Conservation (phyloP, 2,797 vertebrate species). For the Cossypha caffra region DNA sequence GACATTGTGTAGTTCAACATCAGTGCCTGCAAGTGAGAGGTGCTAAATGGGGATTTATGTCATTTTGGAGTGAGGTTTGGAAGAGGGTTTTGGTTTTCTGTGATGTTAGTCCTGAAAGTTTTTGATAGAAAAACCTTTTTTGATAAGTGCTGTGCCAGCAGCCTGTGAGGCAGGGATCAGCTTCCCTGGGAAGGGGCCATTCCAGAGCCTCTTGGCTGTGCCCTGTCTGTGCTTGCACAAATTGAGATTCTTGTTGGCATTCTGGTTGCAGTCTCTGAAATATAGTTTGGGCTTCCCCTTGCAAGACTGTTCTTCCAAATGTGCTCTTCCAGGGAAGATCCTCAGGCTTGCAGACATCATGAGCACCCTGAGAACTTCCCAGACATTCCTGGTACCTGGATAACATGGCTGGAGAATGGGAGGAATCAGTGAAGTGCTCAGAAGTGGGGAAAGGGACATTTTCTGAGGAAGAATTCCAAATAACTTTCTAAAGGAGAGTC, state of each 20-base stretch:
- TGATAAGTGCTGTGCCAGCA: not conserved
- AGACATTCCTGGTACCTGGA: not conserved
- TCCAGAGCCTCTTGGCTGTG: not conserved
- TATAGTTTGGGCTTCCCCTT: not conserved
- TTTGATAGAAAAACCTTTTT: not conserved
- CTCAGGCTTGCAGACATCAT: not conserved
- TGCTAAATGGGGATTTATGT: not conserved
- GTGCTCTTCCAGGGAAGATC: not conserved
- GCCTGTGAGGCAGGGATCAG: not conserved
- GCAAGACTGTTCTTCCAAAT: not conserved
- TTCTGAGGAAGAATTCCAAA: not conserved
- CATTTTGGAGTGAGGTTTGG: not conserved
- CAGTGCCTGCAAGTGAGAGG: not conserved
- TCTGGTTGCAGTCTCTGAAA: not conserved
- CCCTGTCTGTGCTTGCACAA: accelerated
- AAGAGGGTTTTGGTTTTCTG: not conserved
- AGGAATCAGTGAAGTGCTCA: not conserved
- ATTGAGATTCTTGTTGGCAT: not conserved
- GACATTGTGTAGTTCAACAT: not conserved
- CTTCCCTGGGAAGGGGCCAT: not conserved
- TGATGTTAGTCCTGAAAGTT: not conserved
- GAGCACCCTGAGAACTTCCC: not conserved
- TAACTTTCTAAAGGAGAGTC: not conserved
- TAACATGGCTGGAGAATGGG: not conserved
- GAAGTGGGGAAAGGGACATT: not conserved